Base-by-base conservation (phyloP, 2,797 vertebrate genomes). In the Halcyon leucocephala region DNA sequence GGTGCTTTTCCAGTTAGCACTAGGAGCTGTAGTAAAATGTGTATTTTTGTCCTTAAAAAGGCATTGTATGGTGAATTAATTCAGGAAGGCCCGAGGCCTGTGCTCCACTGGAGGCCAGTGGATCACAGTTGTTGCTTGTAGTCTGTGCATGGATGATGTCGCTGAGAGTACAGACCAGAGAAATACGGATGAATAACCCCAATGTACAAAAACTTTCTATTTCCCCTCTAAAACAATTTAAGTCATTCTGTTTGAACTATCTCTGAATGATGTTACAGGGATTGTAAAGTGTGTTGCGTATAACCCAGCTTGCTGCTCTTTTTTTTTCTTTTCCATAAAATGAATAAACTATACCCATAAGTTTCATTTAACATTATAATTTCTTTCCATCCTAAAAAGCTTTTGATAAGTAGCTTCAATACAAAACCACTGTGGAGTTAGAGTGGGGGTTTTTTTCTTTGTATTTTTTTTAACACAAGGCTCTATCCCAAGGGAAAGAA, bases 321-420 rank as follows among this genome's bases (percentile, higher is more conserved):
- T 64, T 54, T 31, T 70, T 21, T 14, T 8, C 7, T 73, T 67
- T 60, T 33, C 35, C 33, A 57, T 80, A 35, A 89, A 79, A 82
- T 35, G 39, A 60, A 71, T 58, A 52, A 82, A 69, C 12, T 35
- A 2, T 87, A 62, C 54, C 57, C 33, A 35, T 1, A 31, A 70
- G 55, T 95, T 96, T 89, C 21, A 72, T 62, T 90, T 74, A 82
- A 81, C n/a, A 39, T 81, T 86, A 77, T 88, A 3, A 29, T 89
- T 95, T 92, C 35, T 79, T 79, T 74, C n/a, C 26, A 57, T 14
- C 58, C 44, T 66, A 29, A 73, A 92, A 86, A 66, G 35, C 37
- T 93, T 82, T 64, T 73, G 71, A 61, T 95, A 93, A 88, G 80
- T 86, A 67, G 33, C 62, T 84, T 91, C 74, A 57, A 84, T 86